These are phyloP conservation scores for Neopelma chrysocephalum DNA, from an alignment of 2,797 vertebrate species.

Conservation along the genomic window DNA sequence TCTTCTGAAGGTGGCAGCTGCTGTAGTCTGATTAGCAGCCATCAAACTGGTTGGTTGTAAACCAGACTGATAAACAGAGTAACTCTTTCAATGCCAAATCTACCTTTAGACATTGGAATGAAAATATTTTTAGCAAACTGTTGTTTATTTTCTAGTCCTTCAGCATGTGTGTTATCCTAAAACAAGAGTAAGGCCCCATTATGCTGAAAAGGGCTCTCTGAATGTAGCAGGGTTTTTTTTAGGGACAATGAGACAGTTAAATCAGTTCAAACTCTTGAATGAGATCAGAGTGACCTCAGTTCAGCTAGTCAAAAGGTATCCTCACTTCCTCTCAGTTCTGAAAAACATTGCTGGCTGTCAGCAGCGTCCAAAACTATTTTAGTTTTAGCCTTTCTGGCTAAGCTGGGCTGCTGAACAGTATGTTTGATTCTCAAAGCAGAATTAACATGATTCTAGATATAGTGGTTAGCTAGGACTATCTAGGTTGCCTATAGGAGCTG, in stretches of 20 bases:
- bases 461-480: neutral
- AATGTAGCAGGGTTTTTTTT: rapidly evolving
- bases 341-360: neutral
- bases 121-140: neutral
- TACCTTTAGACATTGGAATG: neutral
- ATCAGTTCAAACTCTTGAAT: neutral
- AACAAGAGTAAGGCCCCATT: neutral
- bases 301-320: neutral
- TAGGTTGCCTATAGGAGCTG: neutral
- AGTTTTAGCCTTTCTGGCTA: neutral
- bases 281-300: neutral
- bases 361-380: neutral
- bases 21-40: slow-evolving; percentile 32
- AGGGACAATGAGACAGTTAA: neutral
- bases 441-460: neutral
- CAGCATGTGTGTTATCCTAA: neutral
- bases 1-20: slow-evolving; percentile 47
- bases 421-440: neutral
- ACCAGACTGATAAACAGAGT: neutral
- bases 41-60: neutral
- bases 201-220: neutral
- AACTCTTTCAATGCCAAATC: neutral
- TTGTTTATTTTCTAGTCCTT: neutral
- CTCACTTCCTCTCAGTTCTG: neutral
- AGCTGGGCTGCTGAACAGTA: neutral